phyloP scores from a whole-genome alignment of 2,888 invertebrate genomes.

The Nymphalis c-album region DNA sequence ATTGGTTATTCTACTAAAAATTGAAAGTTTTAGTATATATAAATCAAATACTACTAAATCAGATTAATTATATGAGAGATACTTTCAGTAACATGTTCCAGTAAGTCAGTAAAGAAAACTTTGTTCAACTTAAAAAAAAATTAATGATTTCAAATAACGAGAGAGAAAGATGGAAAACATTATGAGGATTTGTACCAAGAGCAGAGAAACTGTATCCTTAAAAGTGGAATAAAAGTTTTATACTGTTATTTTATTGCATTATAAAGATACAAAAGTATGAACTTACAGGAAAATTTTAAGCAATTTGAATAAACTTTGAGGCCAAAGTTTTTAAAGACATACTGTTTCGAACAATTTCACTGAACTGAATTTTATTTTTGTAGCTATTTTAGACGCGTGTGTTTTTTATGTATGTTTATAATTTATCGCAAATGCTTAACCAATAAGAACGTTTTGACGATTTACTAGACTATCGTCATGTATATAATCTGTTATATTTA shows the following conservation, averaged over 20 bases:
- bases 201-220: not conserved
- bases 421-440: too few relatives aligned
- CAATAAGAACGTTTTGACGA: too few relatives aligned
- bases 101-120: too few relatives aligned
- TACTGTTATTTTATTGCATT: conserved; percentile 27
- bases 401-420: too few relatives aligned
- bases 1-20: too few relatives aligned
- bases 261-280: conserved; percentile 32
- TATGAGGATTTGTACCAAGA: not conserved
- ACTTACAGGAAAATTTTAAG: conserved; percentile 36
- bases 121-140: too few relatives aligned
- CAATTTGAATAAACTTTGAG: conserved; percentile 38
- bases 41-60: too few relatives aligned
- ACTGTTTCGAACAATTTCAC: conserved; percentile 32
- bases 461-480: too few relatives aligned
- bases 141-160: not conserved
- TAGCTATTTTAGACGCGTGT: not conserved
- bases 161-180: not conserved
- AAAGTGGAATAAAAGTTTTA: not conserved
- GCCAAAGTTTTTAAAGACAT: conserved; percentile 31
- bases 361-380: conserved; percentile 30
- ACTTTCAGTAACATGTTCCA: too few relatives aligned
- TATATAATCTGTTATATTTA: too few relatives aligned
- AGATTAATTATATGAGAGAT: too few relatives aligned
- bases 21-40: too few relatives aligned